Conservation (phyloP, 2,113 vertebrate species). For the Taxidea taxus region DNA sequence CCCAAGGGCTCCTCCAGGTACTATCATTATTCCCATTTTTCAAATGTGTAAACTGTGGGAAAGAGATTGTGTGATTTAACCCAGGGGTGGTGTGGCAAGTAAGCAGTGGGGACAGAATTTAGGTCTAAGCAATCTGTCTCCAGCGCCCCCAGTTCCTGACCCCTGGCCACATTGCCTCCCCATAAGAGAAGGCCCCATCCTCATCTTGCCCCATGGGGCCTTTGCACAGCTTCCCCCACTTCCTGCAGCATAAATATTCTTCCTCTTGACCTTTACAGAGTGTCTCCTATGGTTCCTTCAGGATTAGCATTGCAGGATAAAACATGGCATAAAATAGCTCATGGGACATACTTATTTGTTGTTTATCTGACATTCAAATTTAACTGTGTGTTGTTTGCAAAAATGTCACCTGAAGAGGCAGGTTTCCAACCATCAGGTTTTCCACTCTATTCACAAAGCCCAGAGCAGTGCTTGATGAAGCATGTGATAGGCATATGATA, state of each 20-base stretch:
- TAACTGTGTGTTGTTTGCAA: not conserved
- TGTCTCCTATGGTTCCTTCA: not conserved
- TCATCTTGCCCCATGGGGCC: not conserved
- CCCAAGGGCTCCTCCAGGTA: not conserved
- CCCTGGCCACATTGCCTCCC: not conserved
- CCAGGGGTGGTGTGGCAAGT: not conserved
- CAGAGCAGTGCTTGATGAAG: not conserved
- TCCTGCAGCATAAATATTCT: not conserved
- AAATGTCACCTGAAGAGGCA: not conserved
- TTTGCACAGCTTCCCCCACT: not conserved
- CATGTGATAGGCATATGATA: not conserved
- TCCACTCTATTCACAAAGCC: not conserved
- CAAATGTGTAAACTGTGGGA: too few species aligned
- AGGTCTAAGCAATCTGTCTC: not conserved
- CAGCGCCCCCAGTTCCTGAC: not conserved
- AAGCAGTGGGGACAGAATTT: not conserved
- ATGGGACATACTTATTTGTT: not conserved
- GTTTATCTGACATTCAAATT: not conserved
- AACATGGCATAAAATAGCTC: not conserved
- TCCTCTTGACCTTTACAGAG: not conserved
- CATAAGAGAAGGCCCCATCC: not conserved
- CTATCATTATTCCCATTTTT: not conserved
- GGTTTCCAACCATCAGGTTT: not conserved
- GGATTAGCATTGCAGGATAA: not conserved
- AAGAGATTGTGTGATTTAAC: not conserved